Base-by-base conservation (phyloP, 1,140 invertebrate genomes). In the Drosophila malerkotliana region DNA sequence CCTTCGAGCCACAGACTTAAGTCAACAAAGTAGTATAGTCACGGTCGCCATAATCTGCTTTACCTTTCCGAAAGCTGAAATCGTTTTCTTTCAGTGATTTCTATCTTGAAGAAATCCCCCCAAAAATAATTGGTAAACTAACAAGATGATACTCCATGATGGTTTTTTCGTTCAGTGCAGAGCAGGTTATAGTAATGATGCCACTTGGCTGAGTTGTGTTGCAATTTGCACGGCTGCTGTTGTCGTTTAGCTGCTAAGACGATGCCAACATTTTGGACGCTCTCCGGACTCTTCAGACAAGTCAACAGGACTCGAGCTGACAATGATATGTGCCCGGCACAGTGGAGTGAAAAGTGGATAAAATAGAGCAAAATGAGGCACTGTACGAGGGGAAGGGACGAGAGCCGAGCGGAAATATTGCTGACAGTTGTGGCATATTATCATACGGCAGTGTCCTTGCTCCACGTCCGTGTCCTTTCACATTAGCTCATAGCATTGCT, bases 401-500 rank as follows among this genome's bases (percentile, higher is more conserved):
- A 26, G 62, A 24, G 59, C 41, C 37, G 55, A 66, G 63, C 74
- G 81, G 77, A 87, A 85, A 87, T 81, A 85, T 87, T 85, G 81
- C 79, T 85, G 81, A 85, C 81, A 87, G 82, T 87, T 85, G 81
- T 85, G 81, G 81, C 81, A 85, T 81, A 85, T 85, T 85, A 85
- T 85, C 82, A 85, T 87, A 74, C 68, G 58, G 37, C 61, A 57
- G 26, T 66, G 68, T 76, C 59, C 60, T 49, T 64, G 63, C 51
- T 48, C 3, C 44, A 26, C 44, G 57, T 60, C n/a, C 30, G 28
- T 60, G 62, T 69, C 66, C 66, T 48, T 45, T 24, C 63, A 64
- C 63, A 67, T 67, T 67, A 67, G 47, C 62, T 47, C 44, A 47
- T 47, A 18, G 44, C 62, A 37, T 67, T 49, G 64, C 61, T 18